phyloP scores from a whole-genome alignment of 2,113 vertebrate genomes.

The Anolis carolinensis region DNA sequence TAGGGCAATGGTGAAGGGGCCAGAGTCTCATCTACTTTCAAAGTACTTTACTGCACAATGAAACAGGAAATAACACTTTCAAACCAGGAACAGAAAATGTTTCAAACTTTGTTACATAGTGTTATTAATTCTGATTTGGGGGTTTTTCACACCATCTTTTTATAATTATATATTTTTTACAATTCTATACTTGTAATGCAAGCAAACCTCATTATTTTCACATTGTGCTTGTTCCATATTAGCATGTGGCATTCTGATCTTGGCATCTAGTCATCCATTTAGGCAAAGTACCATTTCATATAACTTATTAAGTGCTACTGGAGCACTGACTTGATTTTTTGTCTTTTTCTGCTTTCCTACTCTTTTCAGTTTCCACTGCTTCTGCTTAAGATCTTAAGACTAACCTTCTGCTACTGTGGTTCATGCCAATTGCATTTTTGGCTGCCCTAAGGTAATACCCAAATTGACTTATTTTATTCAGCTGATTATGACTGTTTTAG shows the following conservation, averaged over 20 bases:
- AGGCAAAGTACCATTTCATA: background rate
- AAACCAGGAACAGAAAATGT: too few relatives aligned
- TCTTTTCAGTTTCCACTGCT: conserved; percentile 15
- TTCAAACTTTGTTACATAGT: too few relatives aligned
- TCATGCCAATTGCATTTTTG: background rate
- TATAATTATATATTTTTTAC: background rate
- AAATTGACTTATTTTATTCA: conserved; percentile 14
- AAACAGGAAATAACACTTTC: too few relatives aligned
- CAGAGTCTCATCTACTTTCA: too few relatives aligned
- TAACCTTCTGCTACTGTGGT: background rate
- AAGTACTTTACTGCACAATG: too few relatives aligned
- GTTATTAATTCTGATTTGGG: background rate
- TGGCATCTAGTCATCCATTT: conserved; percentile 8
- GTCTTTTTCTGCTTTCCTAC: background rate
- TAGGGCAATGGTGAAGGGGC: too few relatives aligned
- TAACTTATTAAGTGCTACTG: conserved; percentile 2
- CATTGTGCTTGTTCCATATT: background rate
- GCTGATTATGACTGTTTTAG: background rate
- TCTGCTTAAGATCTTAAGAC: background rate
- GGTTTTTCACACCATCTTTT: background rate
- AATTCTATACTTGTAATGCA: background rate
- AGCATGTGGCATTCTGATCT: background rate
- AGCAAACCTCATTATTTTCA: background rate
- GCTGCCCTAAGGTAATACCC: conserved; percentile 5
- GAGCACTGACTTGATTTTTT: background rate